A percentile compares a stretch with the other conserved stretches of the same genome.
phyloP scores from a whole-genome alignment of 2,113 vertebrate species.

The Labrus mixtus region DNA sequence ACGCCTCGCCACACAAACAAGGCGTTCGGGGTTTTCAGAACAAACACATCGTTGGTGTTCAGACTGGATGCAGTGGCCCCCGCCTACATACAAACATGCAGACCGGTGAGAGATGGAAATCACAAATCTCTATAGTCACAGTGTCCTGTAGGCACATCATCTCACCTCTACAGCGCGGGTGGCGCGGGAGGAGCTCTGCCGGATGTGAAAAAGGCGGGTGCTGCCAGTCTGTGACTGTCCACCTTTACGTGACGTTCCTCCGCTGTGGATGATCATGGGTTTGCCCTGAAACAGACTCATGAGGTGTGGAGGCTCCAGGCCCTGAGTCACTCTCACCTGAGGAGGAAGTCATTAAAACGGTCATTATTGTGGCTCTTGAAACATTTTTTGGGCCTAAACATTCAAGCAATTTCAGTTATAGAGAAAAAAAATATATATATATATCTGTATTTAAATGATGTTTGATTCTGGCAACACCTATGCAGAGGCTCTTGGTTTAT shows the following conservation, averaged over 20 bases:
- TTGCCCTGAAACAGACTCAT: constrained; percentile 86
- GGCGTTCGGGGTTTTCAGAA: constrained; percentile 73
- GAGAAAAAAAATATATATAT: no score
- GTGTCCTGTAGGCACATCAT: no score
- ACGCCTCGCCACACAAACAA: constrained; percentile 80
- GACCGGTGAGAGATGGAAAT: not conserved
- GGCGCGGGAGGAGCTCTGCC: constrained; percentile 77
- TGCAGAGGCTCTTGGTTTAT: no score
- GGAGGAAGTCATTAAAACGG: not conserved
- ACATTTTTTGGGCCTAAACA: no score
- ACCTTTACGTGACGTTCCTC: constrained; percentile 82
- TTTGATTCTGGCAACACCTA: no score
- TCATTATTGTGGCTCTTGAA: not conserved
- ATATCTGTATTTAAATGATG: not conserved
- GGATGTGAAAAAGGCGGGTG: constrained; percentile 85
- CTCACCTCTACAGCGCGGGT: constrained; percentile 85
- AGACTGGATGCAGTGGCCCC: constrained; percentile 70
- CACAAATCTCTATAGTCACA: not conserved
- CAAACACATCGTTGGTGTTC: constrained; percentile 87
- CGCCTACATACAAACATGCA: constrained; percentile 65
- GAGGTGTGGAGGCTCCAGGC: constrained; percentile 86
- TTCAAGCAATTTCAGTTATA: no score
- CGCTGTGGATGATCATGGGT: constrained; percentile 83
- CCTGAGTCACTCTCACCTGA: constrained; percentile 86
- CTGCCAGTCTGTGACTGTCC: constrained; percentile 66